Conservation (phyloP, 1,140 invertebrate genomes). For the Drosophila sproati region DNA sequence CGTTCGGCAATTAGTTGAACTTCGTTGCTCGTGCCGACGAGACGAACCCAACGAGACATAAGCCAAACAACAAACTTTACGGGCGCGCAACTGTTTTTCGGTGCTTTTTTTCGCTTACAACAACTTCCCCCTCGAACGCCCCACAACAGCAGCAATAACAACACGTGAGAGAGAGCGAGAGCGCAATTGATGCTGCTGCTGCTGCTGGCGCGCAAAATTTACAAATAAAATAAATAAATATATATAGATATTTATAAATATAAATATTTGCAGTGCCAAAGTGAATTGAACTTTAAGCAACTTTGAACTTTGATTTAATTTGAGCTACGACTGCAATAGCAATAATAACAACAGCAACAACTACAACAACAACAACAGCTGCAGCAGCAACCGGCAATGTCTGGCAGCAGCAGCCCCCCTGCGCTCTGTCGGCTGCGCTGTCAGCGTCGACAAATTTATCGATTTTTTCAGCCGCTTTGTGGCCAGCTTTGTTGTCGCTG, state of each 20-base stretch:
- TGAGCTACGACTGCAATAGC: constrained; percentile 10
- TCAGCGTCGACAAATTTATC: constrained; percentile 68
- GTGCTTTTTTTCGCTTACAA: constrained; percentile 20
- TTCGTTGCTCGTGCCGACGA: constrained; percentile 75
- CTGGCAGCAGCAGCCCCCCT: constrained; percentile 35
- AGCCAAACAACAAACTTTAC: constrained; percentile 35
- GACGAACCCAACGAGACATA: constrained; percentile 52
- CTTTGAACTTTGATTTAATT: constrained; percentile 63
- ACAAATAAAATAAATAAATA: constrained; percentile 18
- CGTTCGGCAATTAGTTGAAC: constrained; percentile 76
- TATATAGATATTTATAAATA: not conserved
- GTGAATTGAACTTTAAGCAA: constrained; percentile 60
- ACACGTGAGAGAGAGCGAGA: constrained; percentile 26
- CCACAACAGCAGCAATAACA: constrained; percentile 35
- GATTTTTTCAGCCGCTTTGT: constrained; percentile 66
- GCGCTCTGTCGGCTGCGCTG: constrained; percentile 39
- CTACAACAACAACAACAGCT: constrained; percentile 29
- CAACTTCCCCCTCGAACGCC: not conserved
- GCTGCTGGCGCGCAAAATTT: constrained; percentile 28
- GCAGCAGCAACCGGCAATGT: constrained; percentile 52
- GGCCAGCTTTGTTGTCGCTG: constrained; percentile 48
- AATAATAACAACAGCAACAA: constrained; percentile 7
- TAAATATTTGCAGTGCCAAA: constrained; percentile 19
- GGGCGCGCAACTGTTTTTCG: constrained; percentile 47
- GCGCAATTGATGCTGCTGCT: constrained; percentile 23